A percentile compares a stretch with the other conserved stretches of the same genome.
phyloP scores from a whole-genome alignment of 1,140 invertebrate species.

The Drosophila bipectinata region DNA sequence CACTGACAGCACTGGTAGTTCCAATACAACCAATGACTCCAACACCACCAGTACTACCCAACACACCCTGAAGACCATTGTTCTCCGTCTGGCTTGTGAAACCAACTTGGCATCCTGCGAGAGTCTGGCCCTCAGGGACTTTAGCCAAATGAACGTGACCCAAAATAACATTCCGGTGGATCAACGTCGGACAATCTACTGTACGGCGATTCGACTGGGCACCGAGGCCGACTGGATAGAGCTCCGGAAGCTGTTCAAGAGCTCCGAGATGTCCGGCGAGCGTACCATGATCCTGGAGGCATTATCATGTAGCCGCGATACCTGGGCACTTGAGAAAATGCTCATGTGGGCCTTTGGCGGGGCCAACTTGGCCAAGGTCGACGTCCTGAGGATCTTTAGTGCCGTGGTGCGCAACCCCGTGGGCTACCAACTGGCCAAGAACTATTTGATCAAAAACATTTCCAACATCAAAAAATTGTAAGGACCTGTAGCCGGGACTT shows the following conservation, averaged over 20 bases:
- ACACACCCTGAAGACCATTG: not conserved
- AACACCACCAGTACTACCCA: not conserved
- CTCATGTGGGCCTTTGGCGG: not conserved
- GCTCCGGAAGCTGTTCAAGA: not conserved
- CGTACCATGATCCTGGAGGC: not conserved
- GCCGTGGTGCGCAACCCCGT: not conserved
- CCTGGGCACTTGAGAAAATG: constrained; percentile 9
- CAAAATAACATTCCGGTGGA: constrained; percentile 4
- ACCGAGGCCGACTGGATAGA: constrained; percentile 9
- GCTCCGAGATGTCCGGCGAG: constrained; percentile 2
- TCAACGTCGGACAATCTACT: constrained; percentile 9
- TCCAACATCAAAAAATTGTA: constrained; percentile 9
- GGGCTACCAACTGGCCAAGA: constrained; percentile 4
- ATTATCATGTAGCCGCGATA: constrained; percentile 4
- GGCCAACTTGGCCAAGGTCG: not conserved
- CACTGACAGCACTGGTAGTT: not conserved
- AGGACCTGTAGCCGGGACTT: not conserved
- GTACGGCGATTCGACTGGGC: constrained; percentile 6
- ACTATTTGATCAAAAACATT: constrained; percentile 7
- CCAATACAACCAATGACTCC: not conserved
- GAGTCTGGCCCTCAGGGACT: not conserved
- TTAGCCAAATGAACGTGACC: not conserved
- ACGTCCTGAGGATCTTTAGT: not conserved
- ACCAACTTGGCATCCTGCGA: not conserved
- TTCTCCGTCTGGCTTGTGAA: constrained; percentile 9